Percentiles rank a stretch among this genome's conserved stretches.
phyloP scores from a whole-genome alignment of 2,888 invertebrate genomes.

The Leptinotarsa peninsularis region DNA sequence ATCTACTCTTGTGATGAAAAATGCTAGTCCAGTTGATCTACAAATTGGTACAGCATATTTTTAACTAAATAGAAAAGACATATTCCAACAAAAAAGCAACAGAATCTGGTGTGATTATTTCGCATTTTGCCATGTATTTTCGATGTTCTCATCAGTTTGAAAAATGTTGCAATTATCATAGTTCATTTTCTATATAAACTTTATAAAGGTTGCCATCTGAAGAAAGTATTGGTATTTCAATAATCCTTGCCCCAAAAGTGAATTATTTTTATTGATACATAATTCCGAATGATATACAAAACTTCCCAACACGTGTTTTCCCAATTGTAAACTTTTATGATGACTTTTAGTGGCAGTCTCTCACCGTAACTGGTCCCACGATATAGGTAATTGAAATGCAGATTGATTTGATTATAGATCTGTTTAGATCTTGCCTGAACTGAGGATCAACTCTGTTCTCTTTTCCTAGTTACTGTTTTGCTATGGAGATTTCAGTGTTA shows the following conservation, averaged over 20 bases:
- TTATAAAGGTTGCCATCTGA: too few relatives aligned
- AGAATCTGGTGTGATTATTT: too few relatives aligned
- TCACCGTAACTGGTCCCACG: conserved; percentile 73
- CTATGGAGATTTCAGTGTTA: conserved; percentile 48
- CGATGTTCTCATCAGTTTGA: too few relatives aligned
- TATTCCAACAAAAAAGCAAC: too few relatives aligned
- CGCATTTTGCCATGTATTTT: too few relatives aligned
- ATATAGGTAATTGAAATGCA: conserved; percentile 70
- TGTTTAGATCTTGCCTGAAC: conserved; percentile 65
- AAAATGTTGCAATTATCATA: too few relatives aligned
- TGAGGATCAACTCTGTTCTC: conserved; percentile 62
- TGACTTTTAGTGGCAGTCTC: conserved; percentile 72
- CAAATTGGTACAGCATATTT: too few relatives aligned
- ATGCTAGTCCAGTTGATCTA: too few relatives aligned
- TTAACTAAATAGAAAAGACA: too few relatives aligned
- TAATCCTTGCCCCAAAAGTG: background rate
- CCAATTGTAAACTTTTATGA: conserved; percentile 58
- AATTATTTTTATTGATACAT: too few relatives aligned
- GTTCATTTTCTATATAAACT: too few relatives aligned
- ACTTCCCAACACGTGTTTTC: background rate
- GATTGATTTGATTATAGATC: conserved; percentile 63
- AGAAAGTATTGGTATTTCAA: background rate
- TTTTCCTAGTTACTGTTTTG: conserved; percentile 49
- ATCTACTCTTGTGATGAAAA: too few relatives aligned
- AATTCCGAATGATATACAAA: background rate